Evolutionary conservation across 2,797 vertebrate species (phyloP), one percentile per base, ranked within the genome.

Genomic region (Salmo trutta): DNA sequence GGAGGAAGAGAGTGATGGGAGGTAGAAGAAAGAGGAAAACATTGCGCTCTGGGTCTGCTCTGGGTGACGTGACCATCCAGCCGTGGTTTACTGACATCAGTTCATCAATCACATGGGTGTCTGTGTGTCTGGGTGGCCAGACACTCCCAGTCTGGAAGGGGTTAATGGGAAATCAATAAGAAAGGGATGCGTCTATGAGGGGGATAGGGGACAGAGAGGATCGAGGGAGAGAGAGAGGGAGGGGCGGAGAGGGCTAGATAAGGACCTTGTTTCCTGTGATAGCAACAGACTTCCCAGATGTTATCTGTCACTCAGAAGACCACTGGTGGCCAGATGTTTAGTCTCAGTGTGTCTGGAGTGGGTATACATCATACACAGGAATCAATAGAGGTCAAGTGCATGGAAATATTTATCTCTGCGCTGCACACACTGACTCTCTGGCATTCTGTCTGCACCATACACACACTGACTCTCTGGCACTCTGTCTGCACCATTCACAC

Each of bases 151-250:
- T 86, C 85, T 89, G 81, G 89, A 93, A 93, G 84, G 93, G 93
- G 93, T 95, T 94, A 95, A 94, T 94, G 90, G 91, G 87, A 93
- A 95, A 94, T 95, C 93, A 92, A 95, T 95, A 75, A 74, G 82
- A 85, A 82, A 90, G 86, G 89, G 92, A 91, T 92, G 92, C 89
- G 89, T 87, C 89, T 91, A 91, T 90, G 90, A 93, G 89, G 81
- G 82, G 88, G 87, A 92, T 86, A 91, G 82, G 84, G 83, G 81
- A 85, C 77, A 82, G 31, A 73, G 83, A 78, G 83, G 83, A 69
- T 74, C 79, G 82, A 79, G 77, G 69, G 74, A 81, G 81, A 78
- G 77, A 76, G 81, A 76, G 75, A 74, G 77, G 74, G 71, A 68
- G 47, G 66, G 27, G 75, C 29, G 77, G 33, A 73, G 33, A 85